Base-by-base conservation (phyloP, 2,113 vertebrate species). In the Lanius collurio region DNA sequence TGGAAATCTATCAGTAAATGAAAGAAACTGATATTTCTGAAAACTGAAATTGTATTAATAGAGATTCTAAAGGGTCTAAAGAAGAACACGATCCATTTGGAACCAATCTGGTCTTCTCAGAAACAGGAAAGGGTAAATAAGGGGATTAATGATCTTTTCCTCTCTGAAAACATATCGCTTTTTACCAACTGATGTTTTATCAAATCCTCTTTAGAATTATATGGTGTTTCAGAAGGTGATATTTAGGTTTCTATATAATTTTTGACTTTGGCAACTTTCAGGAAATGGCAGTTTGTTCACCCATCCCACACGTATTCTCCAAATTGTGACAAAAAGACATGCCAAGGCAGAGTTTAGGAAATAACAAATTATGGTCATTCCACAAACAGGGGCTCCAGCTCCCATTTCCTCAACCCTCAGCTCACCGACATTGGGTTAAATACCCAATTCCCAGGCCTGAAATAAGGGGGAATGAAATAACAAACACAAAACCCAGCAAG, bases 11-110 rank as follows among this genome's bases (percentile, higher is more conserved):
- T 23, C 8, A 14, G 37, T 56, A 91, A 60, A 74, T 35, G 76
- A 89, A 80, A 94, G 28, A 83, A 93, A 83, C 6, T 28, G 68
- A 55, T 94, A 47, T 79, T 95, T 95, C 74, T 83, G 83, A 88
- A 92, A 92, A 77, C 55, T 81, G 42, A 71, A 56, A 41, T 37
- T 27, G 26, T 60, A 65, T 76, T 68, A 41, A 70, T 42, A 70
- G 56, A 50, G 10, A 86, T n/a, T 62, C 57, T 76, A 42, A 96
- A 69, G 26, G 42, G 15, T 28, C 37, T 69, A 37, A 77, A 83
- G 64, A 63, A 73, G 28, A 90, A 24, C 3, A 75, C 0, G 0
- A 47, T 75, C 35, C 23, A 27, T 50, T 71, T 69, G 63, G 59
- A 90, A 80, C 6, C 8, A n/a, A 50, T 73, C 42, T 70, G 15